A percentile compares a stretch with the other conserved stretches of the same genome.
Conservation (phyloP, 2,888 invertebrate species). For the Eilema sororculum region DNA sequence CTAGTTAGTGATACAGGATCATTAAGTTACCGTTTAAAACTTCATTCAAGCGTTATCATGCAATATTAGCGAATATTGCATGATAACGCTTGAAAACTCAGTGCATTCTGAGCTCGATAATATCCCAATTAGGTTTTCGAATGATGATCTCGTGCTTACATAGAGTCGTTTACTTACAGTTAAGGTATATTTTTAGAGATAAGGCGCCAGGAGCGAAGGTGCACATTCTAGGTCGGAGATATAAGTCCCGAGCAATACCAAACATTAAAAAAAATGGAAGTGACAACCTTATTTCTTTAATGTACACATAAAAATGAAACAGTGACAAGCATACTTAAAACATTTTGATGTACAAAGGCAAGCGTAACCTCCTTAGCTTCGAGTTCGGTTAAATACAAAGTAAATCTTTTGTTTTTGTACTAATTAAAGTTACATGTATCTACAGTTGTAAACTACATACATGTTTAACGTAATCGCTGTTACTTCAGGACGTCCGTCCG, state of each 20-base stretch:
- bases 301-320: too few species aligned
- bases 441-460: slow-evolving; percentile 16
- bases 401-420: slow-evolving; percentile 4
- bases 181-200: slow-evolving; percentile 48
- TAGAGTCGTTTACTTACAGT: slow-evolving; percentile 22
- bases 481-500: too few species aligned
- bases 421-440: background rate
- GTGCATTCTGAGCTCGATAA: background rate
- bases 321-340: too few species aligned
- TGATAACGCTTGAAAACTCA: too few species aligned
- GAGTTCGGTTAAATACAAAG: slow-evolving; percentile 18
- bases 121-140: slow-evolving; percentile 28
- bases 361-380: too few species aligned
- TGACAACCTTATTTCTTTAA: too few species aligned
- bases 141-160: slow-evolving; percentile 24
- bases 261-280: too few species aligned
- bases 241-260: too few species aligned
- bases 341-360: too few species aligned
- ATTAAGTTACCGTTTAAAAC: background rate
- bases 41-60: background rate
- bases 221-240: too few species aligned
- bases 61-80: background rate
- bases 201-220: slow-evolving; percentile 63
- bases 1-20: too few species aligned
- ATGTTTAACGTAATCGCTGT: too few species aligned